Percentiles rank a stretch among this genome's conserved stretches.
Conservation (phyloP, 2,797 vertebrate genomes). For the Galago senegalensis region DNA sequence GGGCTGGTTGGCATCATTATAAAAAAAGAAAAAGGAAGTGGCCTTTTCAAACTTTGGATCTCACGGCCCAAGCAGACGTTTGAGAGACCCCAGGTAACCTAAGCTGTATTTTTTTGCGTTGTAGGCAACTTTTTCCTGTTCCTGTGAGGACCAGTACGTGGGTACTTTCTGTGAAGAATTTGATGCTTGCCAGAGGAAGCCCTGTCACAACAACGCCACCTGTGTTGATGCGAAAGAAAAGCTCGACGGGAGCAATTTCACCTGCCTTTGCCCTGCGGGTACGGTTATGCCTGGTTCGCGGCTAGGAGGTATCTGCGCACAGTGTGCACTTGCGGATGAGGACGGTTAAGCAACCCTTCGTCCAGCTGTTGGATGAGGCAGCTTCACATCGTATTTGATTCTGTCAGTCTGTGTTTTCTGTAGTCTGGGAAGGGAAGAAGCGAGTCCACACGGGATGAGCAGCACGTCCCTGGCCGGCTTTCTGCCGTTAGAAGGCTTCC, state of each 20-base stretch:
- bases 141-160: conserved; percentile 93
- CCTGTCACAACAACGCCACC: conserved; percentile 95
- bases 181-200: conserved; percentile 94
- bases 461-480: background rate
- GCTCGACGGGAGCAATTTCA: conserved; percentile 93
- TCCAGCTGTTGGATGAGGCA: background rate
- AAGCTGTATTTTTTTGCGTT: conserved; percentile 70
- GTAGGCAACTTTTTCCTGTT: conserved; percentile 96
- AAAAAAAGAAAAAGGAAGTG: background rate
- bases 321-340: accelerated
- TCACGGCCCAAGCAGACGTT: background rate
- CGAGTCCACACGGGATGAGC: background rate
- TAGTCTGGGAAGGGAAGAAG: background rate
- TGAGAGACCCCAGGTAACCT: background rate
- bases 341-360: too few species aligned
- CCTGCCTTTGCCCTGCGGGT: conserved; percentile 95
- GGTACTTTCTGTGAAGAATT: conserved; percentile 97
- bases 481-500: background rate
- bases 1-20: background rate
- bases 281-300: conserved; percentile 45
- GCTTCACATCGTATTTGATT: background rate
- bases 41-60: background rate
- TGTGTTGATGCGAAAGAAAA: conserved; percentile 94
- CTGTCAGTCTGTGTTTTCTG: background rate
- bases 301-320: background rate